Conservation (phyloP, 2,797 vertebrate species). For the Characodon lateralis region DNA sequence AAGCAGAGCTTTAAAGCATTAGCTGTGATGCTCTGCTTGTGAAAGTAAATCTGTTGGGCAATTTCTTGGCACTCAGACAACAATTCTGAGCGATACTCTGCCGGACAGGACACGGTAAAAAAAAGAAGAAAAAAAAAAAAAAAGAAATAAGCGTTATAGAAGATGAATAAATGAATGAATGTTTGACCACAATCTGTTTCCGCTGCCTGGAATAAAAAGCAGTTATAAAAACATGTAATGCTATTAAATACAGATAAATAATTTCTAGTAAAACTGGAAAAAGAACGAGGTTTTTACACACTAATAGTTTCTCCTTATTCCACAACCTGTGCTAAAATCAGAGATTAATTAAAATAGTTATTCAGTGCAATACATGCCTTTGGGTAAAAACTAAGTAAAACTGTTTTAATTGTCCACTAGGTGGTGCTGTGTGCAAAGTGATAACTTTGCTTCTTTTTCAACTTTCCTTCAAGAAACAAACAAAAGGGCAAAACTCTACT, state of each 20-base stretch:
- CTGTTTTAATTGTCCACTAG: conserved; percentile 13
- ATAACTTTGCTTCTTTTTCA: neutral
- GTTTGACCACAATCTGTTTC: too few relatives aligned
- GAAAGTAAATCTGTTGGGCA: too few relatives aligned
- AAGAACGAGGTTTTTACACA: neutral
- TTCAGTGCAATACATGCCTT: neutral
- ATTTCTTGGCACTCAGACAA: too few relatives aligned
- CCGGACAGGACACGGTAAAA: too few relatives aligned
- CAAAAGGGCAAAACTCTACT: neutral
- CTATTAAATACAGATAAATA: neutral
- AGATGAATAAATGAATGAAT: too few relatives aligned
- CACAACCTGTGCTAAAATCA: neutral
- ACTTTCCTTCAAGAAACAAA: neutral
- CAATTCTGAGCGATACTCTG: too few relatives aligned
- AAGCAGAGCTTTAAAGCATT: too few relatives aligned
- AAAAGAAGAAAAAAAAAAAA: too few relatives aligned
- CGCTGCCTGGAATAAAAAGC: neutral
- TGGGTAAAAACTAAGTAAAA: neutral
- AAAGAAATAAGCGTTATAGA: too few relatives aligned
- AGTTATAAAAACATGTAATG: neutral
- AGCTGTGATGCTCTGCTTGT: too few relatives aligned
- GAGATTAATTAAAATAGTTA: neutral
- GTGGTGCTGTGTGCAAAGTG: conserved; percentile 15
- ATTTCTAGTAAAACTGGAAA: neutral
- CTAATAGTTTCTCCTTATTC: neutral